These are phyloP conservation scores for Mythimna loreyi DNA, from an alignment of 2,888 invertebrate genomes.

Conservation along the genomic window DNA sequence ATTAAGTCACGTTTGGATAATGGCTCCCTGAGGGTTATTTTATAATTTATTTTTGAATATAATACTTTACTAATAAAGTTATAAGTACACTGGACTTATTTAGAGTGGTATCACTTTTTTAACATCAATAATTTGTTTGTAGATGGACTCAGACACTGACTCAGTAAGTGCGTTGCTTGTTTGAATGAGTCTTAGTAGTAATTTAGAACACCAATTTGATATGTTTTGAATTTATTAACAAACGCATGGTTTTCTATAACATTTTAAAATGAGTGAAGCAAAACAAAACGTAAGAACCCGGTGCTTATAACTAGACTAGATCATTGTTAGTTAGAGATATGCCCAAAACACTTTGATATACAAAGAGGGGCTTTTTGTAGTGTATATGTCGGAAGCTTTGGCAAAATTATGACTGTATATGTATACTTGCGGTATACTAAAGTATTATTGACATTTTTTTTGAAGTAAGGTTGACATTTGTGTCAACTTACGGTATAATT, in stretches of 20 bases:
- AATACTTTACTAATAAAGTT: constrained; percentile 16
- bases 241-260: constrained; percentile 14
- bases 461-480: too few relatives aligned
- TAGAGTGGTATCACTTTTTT: constrained; percentile 27
- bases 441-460: too few relatives aligned
- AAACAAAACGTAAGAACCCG: not conserved
- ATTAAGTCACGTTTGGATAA: constrained; percentile 1
- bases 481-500: too few relatives aligned
- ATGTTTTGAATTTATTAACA: constrained; percentile 1
- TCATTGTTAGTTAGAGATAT: constrained; percentile 2
- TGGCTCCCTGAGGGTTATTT: not conserved
- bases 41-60: not conserved
- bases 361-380: constrained; percentile 9
- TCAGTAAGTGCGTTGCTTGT: constrained; percentile 69
- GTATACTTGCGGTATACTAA: too few relatives aligned
- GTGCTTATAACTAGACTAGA: not conserved
- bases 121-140: constrained; percentile 67
- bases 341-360: constrained; percentile 23
- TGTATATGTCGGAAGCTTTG: constrained; percentile 21
- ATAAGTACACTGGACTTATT: constrained; percentile 11
- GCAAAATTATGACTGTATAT: not conserved
- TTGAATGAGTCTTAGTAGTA: constrained; percentile 28
- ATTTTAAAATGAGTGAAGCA: not conserved
- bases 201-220: not conserved
- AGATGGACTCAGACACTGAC: constrained; percentile 49